Evolutionary conservation across 2,113 vertebrate species (phyloP), one percentile per base, ranked within the genome.

Genomic region (Onychostruthus taczanowskii): DNA sequence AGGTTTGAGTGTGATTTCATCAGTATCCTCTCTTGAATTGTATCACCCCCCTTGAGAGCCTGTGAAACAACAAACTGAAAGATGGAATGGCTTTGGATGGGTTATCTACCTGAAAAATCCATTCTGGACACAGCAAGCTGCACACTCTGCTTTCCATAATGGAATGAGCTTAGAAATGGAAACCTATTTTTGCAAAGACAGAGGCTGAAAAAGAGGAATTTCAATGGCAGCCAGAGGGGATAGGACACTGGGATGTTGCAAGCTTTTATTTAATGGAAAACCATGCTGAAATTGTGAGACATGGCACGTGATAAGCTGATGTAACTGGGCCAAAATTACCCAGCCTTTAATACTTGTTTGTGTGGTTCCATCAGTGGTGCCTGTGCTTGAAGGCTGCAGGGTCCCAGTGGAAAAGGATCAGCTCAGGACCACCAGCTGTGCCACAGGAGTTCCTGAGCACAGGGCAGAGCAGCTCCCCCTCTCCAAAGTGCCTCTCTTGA

Each of bases 211-310:
- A 49, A 49, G 19, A 61, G 18, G 37, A 91, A 66, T 67, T 46
- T n/a, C 4, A 11, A 4, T 33, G 44, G 33, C 55, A 96, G 59
- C 31, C 82, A 88, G 37, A 72, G 31, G 18, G 33, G 15, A 41
- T 70, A 31, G 44, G 37, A 77, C 53, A 50, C 4, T 0, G 0
- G 43, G 50, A 43, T 6, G 18, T 16, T 35, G 30, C 9, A 74
- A 88, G 8, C 9, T 82, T 93, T 72, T 79, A 27, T 33, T 27
- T 87, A 80, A 50, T 67, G 35, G 18, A 41, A 59, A 88, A 33
- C 30, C 35, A 1, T 3, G 6, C 13, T 55, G 58, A 55, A 41
- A 55, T 77, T 64, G 43, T 80, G 17, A 68, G 74, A 85, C 8
- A 11, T 35, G 26, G 37, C 16, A 63, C 19, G 39, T 2, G 28